These are phyloP conservation scores for Xiphophorus couchianus DNA, from an alignment of 2,113 vertebrate species.

Conservation along the genomic window DNA sequence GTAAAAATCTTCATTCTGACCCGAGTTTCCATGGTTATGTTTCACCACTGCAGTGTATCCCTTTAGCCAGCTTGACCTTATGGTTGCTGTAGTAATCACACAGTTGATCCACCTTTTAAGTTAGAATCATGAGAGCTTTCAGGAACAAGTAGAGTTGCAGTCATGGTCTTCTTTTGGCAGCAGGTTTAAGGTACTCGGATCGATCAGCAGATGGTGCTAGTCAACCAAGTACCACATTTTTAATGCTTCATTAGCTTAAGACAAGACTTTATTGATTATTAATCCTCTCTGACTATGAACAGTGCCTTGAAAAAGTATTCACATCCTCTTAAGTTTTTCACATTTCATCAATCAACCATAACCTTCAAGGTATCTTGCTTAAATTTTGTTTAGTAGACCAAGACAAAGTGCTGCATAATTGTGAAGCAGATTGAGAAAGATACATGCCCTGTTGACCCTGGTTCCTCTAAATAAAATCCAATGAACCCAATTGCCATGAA, in stretches of 20 bases:
- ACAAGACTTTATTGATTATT: not conserved
- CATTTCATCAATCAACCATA: not conserved
- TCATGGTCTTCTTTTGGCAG: not conserved
- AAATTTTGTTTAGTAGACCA: not conserved
- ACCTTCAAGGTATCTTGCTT: not conserved
- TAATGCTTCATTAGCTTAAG: not conserved
- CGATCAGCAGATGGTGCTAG: slow-evolving; percentile 41
- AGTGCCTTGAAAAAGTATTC: not conserved
- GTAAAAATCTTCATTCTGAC: not conserved
- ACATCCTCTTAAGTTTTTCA: not conserved
- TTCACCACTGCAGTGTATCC: not conserved
- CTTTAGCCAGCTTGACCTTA: not conserved
- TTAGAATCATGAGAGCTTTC: not conserved
- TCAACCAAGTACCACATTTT: not conserved
- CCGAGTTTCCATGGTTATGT: not conserved
- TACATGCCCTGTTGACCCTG: not conserved
- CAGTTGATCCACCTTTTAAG: not conserved
- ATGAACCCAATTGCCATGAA: not conserved
- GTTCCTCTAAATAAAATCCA: not conserved
- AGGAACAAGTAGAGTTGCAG: not conserved
- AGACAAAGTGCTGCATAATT: too few relatives aligned
- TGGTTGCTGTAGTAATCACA: too few relatives aligned
- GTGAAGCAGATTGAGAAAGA: too few relatives aligned
- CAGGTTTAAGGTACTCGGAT: not conserved
- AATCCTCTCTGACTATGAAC: not conserved